phyloP scores from a whole-genome alignment of 53 echinoderm and acorn worm species.

The Holothuria leucospilota region DNA sequence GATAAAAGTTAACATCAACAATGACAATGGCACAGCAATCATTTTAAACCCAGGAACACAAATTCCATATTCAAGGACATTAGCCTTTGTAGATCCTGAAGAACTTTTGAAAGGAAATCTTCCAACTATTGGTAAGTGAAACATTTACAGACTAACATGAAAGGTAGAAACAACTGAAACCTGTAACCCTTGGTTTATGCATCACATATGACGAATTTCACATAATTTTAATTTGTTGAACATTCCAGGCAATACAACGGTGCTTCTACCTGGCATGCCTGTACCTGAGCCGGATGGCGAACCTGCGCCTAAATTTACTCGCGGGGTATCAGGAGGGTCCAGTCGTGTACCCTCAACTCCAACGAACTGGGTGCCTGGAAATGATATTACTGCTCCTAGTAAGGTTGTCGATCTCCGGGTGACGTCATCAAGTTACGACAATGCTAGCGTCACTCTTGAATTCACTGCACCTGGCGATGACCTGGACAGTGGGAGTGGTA shows the following conservation, averaged over 20 bases:
- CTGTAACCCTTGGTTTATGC: too few relatives aligned
- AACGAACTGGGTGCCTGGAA: slow-evolving; percentile 35
- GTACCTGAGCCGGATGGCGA: slow-evolving; percentile 55
- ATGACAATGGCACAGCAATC: slow-evolving; percentile 66
- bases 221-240: too few relatives aligned
- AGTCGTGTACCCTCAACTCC: slow-evolving; percentile 62
- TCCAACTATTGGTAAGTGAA: slow-evolving; percentile 26
- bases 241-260: slow-evolving; percentile 37
- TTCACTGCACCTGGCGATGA: slow-evolving; percentile 75
- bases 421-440: slow-evolving; percentile 27
- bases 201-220: too few relatives aligned
- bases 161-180: too few relatives aligned
- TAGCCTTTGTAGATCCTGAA: slow-evolving; percentile 15
- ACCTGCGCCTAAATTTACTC: slow-evolving; percentile 63
- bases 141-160: too few relatives aligned
- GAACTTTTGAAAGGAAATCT: slow-evolving; percentile 31
- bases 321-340: slow-evolving; percentile 72
- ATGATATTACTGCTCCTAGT: slow-evolving; percentile 69
- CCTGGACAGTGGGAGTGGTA: slow-evolving; percentile 73
- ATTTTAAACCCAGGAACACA: slow-evolving; percentile 31
- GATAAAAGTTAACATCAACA: slow-evolving; percentile 59
- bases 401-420: slow-evolving; percentile 67
- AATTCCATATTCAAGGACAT: slow-evolving; percentile 14
- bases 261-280: slow-evolving; percentile 54
- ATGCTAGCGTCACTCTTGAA: slow-evolving; percentile 32